Percentiles rank a stretch among this genome's conserved stretches.
phyloP scores from a whole-genome alignment of 2,113 vertebrate genomes.

The Ptilorrhoa leucosticta region DNA sequence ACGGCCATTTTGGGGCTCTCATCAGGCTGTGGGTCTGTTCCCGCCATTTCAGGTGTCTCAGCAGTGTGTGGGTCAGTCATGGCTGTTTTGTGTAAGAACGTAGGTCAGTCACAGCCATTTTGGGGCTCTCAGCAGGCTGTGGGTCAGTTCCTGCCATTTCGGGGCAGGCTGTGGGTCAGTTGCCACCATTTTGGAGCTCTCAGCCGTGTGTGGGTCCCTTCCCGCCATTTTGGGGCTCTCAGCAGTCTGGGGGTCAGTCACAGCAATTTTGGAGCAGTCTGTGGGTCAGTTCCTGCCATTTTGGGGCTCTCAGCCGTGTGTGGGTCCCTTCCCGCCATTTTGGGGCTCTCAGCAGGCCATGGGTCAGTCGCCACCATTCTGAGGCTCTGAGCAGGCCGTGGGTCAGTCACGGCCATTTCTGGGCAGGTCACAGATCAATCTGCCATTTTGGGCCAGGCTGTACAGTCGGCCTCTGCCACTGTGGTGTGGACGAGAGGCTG shows the following conservation, averaged over 20 bases:
- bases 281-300: fast-evolving
- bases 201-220: fast-evolving
- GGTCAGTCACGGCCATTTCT: background rate
- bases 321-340: fast-evolving
- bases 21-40: fast-evolving
- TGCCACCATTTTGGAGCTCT: fast-evolving
- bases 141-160: fast-evolving
- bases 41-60: no score
- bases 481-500: background rate
- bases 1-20: fast-evolving
- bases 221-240: fast-evolving
- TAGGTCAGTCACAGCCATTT: no score
- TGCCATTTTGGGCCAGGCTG: no score
- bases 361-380: fast-evolving
- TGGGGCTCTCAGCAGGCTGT: background rate
- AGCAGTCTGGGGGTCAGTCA: fast-evolving
- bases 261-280: fast-evolving
- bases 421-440: no score
- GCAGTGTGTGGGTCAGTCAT: no score
- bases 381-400: background rate
- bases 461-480: no score
- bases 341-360: fast-evolving
- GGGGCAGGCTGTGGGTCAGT: background rate
- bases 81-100: no score
- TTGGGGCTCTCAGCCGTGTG: fast-evolving